Conservation (phyloP, 2,888 invertebrate genomes). For the Synergus gifuensis region DNA sequence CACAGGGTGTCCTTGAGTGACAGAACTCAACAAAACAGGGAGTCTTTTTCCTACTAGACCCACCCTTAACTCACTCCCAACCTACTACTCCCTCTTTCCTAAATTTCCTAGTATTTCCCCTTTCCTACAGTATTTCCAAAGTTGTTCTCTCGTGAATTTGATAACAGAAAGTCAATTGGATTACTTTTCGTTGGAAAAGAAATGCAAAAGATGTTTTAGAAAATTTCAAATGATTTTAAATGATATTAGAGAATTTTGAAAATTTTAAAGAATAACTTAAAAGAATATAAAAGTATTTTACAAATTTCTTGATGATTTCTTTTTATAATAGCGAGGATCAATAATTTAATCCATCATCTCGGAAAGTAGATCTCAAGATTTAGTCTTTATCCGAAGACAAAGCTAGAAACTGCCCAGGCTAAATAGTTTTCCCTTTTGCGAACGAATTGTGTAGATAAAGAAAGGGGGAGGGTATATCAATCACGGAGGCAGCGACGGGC, state of each 20-base stretch:
- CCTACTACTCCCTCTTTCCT: not conserved
- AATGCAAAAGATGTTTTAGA: too few species aligned
- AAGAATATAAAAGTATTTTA: too few species aligned
- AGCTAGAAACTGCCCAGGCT: conserved; percentile 46
- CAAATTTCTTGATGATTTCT: too few species aligned
- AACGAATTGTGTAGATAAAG: conserved; percentile 62
- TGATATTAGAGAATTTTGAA: too few species aligned
- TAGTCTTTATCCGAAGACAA: conserved; percentile 20
- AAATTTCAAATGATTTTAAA: too few species aligned
- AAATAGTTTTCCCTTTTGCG: conserved; percentile 59
- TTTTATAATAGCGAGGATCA: too few species aligned
- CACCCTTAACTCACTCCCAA: not conserved
- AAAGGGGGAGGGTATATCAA: conserved; percentile 69
- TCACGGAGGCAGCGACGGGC: conserved; percentile 70
- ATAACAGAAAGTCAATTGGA: not conserved
- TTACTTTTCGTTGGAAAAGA: not conserved
- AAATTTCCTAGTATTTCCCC: not conserved
- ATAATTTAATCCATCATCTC: conserved; percentile 1
- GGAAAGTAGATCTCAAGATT: conserved; percentile 40
- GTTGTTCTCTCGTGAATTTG: too few species aligned
- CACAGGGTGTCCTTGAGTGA: conserved; percentile 55
- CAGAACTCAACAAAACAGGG: conserved; percentile 56
- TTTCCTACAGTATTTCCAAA: too few species aligned
- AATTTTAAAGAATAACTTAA: too few species aligned
- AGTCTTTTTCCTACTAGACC: not conserved